Evolutionary conservation across 2,888 invertebrate species (phyloP).

Genomic region (Troides helena): DNA sequence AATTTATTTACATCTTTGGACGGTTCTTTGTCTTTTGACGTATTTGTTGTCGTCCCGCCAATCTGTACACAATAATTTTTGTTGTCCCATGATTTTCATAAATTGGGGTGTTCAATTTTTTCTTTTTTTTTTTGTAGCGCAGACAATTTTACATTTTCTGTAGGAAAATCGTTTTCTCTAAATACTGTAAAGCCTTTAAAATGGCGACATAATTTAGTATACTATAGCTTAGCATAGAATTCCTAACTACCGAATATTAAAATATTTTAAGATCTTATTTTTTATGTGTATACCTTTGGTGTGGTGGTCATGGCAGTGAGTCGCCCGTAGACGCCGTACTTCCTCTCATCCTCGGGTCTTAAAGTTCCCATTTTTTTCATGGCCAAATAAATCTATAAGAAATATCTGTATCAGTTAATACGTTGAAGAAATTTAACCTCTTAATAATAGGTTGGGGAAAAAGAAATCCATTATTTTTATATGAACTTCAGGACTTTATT

Average conservation of each 20-base stretch:
- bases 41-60: slow-evolving; percentile 44
- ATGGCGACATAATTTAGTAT: background rate
- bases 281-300: slow-evolving; percentile 52
- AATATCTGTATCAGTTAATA: background rate
- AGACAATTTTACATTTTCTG: slow-evolving; percentile 31
- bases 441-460: no score
- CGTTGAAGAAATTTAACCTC: no score
- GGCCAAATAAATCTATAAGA: slow-evolving; percentile 78
- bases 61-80: slow-evolving; percentile 69
- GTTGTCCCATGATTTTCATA: slow-evolving; percentile 40
- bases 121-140: slow-evolving; percentile 2
- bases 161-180: slow-evolving; percentile 12
- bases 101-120: slow-evolving; percentile 21
- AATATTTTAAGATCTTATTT: background rate
- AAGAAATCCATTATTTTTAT: no score
- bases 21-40: slow-evolving; percentile 46
- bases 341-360: slow-evolving; percentile 82
- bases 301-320: slow-evolving; percentile 62
- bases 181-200: slow-evolving; percentile 1
- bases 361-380: slow-evolving; percentile 85
- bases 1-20: slow-evolving; percentile 43
- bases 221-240: background rate
- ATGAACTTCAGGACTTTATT: no score
- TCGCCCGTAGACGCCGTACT: slow-evolving; percentile 82
- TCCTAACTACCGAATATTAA: background rate